Conservation (phyloP, 2,113 vertebrate species). For the Engystomops pustulosus region DNA sequence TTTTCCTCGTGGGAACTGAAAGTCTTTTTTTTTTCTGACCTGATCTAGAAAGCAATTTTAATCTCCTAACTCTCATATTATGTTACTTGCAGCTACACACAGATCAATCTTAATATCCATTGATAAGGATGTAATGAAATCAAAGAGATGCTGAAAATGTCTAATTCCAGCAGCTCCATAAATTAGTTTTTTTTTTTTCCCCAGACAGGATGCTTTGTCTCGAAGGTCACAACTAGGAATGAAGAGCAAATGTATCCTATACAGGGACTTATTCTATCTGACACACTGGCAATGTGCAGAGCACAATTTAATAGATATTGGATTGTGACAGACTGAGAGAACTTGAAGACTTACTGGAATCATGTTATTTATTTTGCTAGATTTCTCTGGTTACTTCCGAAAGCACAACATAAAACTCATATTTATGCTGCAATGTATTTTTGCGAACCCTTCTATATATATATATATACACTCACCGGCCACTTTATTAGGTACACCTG, state of each 20-base stretch:
- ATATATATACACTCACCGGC: no score
- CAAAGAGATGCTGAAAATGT: slow-evolving; percentile 58
- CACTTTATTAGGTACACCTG: no score
- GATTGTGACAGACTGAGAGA: slow-evolving; percentile 63
- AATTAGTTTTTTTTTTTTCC: slow-evolving; percentile 47
- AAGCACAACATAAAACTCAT: neutral
- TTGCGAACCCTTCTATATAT: neutral
- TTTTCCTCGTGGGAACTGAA: slow-evolving; percentile 34
- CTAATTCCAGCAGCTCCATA: slow-evolving; percentile 49
- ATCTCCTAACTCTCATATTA: slow-evolving; percentile 56
- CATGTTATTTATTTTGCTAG: slow-evolving; percentile 24
- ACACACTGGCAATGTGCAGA: slow-evolving; percentile 68
- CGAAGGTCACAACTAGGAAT: slow-evolving; percentile 59
- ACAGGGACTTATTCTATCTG: slow-evolving; percentile 60
- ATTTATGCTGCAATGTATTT: neutral
- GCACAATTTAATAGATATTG: slow-evolving; percentile 66
- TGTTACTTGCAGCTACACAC: slow-evolving; percentile 57
- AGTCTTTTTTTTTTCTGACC: slow-evolving; percentile 38
- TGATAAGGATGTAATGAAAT: slow-evolving; percentile 58
- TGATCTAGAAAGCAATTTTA: slow-evolving; percentile 53
- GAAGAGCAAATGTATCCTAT: slow-evolving; percentile 68
- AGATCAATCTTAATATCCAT: slow-evolving; percentile 62
- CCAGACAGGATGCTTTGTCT: slow-evolving; percentile 36
- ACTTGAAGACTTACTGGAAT: slow-evolving; percentile 28
- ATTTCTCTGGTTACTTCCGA: slow-evolving; percentile 11